Percentiles rank a stretch among this genome's conserved stretches.
Conservation (phyloP, 2,797 vertebrate species). For the Sylvilagus floridanus region DNA sequence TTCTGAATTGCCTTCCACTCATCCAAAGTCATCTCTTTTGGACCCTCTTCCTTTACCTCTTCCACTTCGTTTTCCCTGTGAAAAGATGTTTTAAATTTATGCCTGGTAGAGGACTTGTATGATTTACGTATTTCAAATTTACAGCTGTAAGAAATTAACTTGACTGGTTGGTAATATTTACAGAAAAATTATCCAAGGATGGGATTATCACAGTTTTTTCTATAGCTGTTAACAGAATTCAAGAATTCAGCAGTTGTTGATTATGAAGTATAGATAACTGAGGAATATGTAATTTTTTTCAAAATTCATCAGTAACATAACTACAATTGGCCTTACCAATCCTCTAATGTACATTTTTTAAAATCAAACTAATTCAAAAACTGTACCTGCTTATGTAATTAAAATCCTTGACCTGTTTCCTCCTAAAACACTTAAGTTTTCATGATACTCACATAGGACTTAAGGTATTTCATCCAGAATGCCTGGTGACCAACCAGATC, state of each 20-base stretch:
- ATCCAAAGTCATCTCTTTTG: constrained; percentile 99
- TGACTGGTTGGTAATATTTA: not conserved
- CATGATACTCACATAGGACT: not conserved
- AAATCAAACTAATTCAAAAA: constrained; percentile 28
- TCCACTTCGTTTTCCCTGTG: constrained; percentile 97
- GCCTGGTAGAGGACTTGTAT: not conserved
- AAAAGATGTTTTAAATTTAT: constrained; percentile 63
- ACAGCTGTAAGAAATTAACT: not conserved
- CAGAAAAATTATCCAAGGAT: not conserved
- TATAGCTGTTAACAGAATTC: not conserved
- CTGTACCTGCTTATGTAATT: not conserved
- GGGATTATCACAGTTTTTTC: not conserved
- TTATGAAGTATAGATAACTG: not conserved
- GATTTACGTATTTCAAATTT: not conserved
- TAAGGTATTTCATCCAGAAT: not conserved
- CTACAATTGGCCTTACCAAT: not conserved
- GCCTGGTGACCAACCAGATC: not conserved
- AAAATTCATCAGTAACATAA: not conserved
- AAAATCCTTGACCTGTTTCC: not conserved
- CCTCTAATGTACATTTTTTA: not conserved
- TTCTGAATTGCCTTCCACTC: constrained; percentile 99
- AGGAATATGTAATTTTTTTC: constrained; percentile 38
- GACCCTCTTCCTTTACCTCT: constrained; percentile 98
- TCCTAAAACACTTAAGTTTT: constrained; percentile 48
- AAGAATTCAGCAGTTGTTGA: not conserved